Percentiles rank a stretch among this genome's conserved stretches.
Evolutionary conservation across 2,888 invertebrate species (phyloP).

Genomic region (Lasioglossum lativentre): DNA sequence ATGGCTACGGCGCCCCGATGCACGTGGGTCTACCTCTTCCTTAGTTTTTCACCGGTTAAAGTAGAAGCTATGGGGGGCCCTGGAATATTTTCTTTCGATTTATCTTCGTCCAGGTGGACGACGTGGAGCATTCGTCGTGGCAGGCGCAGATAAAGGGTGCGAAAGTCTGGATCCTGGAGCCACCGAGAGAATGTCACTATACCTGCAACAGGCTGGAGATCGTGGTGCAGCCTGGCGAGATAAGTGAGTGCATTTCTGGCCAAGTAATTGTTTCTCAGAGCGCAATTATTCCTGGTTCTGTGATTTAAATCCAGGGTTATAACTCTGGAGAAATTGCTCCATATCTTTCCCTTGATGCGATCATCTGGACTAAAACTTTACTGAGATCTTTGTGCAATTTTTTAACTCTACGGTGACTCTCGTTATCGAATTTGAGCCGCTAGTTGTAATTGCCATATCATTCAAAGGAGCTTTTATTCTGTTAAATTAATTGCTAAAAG

Average conservation of each 20-base stretch:
- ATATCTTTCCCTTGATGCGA: not conserved
- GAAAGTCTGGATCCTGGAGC: constrained; percentile 95
- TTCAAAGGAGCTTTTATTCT: too few relatives aligned
- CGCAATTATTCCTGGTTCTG: not conserved
- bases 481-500: too few relatives aligned
- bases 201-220: constrained; percentile 89
- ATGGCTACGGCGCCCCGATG: constrained; percentile 97
- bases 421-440: too few relatives aligned
- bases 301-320: not conserved
- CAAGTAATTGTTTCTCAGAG: not conserved
- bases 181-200: constrained; percentile 96
- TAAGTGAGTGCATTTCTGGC: constrained; percentile 88
- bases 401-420: too few relatives aligned
- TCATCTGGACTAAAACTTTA: not conserved
- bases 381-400: too few relatives aligned
- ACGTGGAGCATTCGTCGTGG: constrained; percentile 97
- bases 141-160: constrained; percentile 96
- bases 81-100: not conserved
- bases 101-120: constrained; percentile 90
- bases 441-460: too few relatives aligned
- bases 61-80: not conserved
- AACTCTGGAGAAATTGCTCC: not conserved
- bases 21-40: constrained; percentile 89
- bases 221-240: constrained; percentile 94
- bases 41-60: not conserved